phyloP scores from a whole-genome alignment of 2,888 invertebrate genomes.

The Lochmaea crataegi region DNA sequence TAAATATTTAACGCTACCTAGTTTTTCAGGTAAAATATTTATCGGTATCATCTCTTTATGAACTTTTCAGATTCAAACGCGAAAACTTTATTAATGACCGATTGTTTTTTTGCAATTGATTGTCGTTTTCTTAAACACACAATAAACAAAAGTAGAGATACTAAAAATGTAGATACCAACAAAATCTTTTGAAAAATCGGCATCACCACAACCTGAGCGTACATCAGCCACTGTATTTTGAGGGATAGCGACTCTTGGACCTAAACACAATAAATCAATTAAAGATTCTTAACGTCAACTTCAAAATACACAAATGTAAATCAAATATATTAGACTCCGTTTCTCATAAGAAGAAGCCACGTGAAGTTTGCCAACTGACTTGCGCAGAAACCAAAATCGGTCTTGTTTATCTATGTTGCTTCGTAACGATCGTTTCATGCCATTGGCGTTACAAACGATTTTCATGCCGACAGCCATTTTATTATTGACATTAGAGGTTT shows the following conservation, averaged over 20 bases:
- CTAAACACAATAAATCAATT: constrained; percentile 39
- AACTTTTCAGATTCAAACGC: constrained; percentile 43
- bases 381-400: too few relatives aligned
- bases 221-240: constrained; percentile 47
- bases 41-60: constrained; percentile 33
- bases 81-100: constrained; percentile 37
- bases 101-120: constrained; percentile 9
- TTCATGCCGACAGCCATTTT: too few relatives aligned
- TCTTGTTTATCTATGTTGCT: too few relatives aligned
- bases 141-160: constrained; percentile 27
- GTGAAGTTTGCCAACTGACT: too few relatives aligned
- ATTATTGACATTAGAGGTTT: too few relatives aligned
- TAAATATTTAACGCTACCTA: neutral
- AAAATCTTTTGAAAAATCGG: constrained; percentile 46
- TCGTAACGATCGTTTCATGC: too few relatives aligned
- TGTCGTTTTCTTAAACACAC: constrained; percentile 20
- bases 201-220: constrained; percentile 45
- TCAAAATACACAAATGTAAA: neutral
- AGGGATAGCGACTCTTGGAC: constrained; percentile 50
- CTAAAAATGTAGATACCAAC: constrained; percentile 30
- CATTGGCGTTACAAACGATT: too few relatives aligned
- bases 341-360: too few relatives aligned
- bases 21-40: neutral
- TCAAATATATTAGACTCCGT: neutral
- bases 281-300: neutral